These are phyloP conservation scores for Trichosurus vulpecula DNA, from an alignment of 2,797 vertebrate genomes.

Conservation along the genomic window DNA sequence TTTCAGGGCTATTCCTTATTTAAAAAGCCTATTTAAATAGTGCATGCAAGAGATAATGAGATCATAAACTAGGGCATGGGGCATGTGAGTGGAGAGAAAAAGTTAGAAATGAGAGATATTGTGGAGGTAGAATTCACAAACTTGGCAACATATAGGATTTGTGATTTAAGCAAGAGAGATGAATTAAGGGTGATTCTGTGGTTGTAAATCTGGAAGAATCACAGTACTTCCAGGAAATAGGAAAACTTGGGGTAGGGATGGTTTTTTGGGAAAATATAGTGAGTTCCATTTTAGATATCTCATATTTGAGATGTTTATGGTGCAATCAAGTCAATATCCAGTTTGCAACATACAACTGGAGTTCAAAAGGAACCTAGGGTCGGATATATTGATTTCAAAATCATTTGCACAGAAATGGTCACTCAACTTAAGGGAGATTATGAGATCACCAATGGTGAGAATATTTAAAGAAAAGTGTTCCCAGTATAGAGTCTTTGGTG, in stretches of 20 bases:
- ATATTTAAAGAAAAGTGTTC: background rate
- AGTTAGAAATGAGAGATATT: background rate
- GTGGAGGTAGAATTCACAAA: background rate
- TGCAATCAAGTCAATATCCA: background rate
- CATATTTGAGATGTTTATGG: background rate
- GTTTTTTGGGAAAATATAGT: background rate
- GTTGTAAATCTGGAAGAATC: background rate
- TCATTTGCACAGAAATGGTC: background rate
- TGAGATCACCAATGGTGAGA: background rate
- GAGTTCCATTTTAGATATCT: background rate
- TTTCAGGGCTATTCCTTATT: background rate
- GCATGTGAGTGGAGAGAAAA: background rate
- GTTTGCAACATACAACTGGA: background rate
- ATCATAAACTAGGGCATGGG: background rate
- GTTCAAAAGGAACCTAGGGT: background rate
- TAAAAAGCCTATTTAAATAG: background rate
- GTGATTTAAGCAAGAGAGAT: background rate
- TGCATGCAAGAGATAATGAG: background rate
- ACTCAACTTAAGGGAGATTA: background rate
- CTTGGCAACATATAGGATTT: background rate
- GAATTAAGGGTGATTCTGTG: background rate
- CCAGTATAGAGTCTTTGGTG: background rate
- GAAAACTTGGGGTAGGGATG: background rate
- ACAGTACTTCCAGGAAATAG: background rate
- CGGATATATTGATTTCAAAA: background rate